phyloP scores from a whole-genome alignment of 1,140 invertebrate genomes.

The Monomorium pharaonis region DNA sequence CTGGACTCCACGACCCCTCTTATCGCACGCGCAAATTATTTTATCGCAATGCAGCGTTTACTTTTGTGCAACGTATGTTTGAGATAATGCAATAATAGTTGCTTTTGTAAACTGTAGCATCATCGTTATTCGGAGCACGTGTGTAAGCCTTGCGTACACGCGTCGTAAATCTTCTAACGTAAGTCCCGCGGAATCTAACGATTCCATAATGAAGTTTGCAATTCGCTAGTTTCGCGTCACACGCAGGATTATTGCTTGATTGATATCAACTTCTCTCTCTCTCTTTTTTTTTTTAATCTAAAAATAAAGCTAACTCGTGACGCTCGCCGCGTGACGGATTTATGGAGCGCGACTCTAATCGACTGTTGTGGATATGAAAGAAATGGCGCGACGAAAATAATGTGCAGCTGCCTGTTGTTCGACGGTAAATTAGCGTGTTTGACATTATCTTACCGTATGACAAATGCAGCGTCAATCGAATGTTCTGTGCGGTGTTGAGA shows the following conservation, averaged over 20 bases:
- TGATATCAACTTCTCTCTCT: background rate
- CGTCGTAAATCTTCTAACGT: conserved; percentile 46
- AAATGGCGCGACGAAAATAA: no score
- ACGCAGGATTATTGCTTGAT: background rate
- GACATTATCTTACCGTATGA: background rate
- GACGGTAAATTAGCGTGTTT: background rate
- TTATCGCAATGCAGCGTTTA: conserved; percentile 50
- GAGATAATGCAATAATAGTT: conserved; percentile 69
- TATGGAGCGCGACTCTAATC: background rate
- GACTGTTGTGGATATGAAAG: background rate
- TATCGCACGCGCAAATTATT: conserved; percentile 38
- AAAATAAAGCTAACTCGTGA: background rate
- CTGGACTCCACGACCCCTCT: conserved; percentile 37
- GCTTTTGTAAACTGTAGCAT: conserved; percentile 45
- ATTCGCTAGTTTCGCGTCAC: background rate
- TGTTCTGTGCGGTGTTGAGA: background rate
- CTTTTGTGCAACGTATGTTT: conserved; percentile 25
- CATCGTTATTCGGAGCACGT: conserved; percentile 36
- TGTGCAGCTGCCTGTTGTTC: no score
- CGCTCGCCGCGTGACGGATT: background rate
- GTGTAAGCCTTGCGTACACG: background rate
- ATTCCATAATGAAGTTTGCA: conserved; percentile 11
- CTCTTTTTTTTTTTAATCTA: background rate
- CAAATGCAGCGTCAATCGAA: background rate
- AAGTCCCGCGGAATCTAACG: background rate